Conservation (phyloP, 2,113 vertebrate species). For the Gobiocypris rarus region DNA sequence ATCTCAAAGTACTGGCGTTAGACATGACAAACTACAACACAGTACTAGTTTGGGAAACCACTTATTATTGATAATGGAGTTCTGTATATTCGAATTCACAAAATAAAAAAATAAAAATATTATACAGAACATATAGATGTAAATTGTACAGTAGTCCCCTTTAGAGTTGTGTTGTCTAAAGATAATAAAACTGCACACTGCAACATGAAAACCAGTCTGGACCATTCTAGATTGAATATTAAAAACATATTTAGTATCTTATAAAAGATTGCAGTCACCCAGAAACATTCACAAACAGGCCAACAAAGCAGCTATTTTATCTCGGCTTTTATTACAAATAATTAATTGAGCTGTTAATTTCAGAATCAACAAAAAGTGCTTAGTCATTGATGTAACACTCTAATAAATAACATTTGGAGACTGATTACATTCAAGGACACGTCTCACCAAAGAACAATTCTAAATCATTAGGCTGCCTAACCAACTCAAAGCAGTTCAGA, state of each 20-base stretch:
- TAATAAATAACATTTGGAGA: conserved; percentile 7
- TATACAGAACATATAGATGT: conserved; percentile 14
- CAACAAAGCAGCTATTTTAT: not conserved
- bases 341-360: conserved; percentile 19
- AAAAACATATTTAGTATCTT: not conserved
- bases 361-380: not conserved
- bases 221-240: not conserved
- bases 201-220: not conserved
- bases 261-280: not conserved
- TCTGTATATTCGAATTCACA: conserved; percentile 15
- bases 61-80: conserved; percentile 74
- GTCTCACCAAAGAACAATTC: not conserved
- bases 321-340: conserved; percentile 32
- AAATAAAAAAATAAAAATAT: not conserved
- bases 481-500: conserved; percentile 20
- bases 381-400: conserved; percentile 7
- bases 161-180: not conserved
- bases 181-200: not conserved
- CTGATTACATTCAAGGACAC: not conserved
- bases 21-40: conserved; percentile 51
- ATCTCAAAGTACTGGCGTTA: conserved; percentile 54
- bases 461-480: conserved; percentile 1
- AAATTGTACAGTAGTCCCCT: no score
- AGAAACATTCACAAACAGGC: not conserved
- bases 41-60: conserved; percentile 72